Evolutionary conservation across 2,888 invertebrate genomes (phyloP).

Genomic region (Cataglyphis livida): DNA sequence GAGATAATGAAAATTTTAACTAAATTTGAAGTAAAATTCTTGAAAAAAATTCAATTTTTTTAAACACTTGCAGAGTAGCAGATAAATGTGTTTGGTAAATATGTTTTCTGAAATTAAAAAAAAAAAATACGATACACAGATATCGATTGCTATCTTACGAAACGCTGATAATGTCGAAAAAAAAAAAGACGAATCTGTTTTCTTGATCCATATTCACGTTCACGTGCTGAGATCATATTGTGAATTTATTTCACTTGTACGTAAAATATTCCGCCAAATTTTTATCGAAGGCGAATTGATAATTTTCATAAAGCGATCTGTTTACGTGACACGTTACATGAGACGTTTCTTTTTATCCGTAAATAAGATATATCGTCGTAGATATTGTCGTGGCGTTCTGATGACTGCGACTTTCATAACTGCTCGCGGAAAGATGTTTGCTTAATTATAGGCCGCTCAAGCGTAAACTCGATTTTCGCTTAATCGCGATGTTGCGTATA

Average conservation of each 20-base stretch:
- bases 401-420: constrained; percentile 22
- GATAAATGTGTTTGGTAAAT: background rate
- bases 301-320: background rate
- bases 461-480: background rate
- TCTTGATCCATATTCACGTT: background rate
- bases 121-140: background rate
- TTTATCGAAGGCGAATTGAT: background rate
- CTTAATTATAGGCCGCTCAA: constrained; percentile 12
- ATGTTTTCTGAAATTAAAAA: background rate
- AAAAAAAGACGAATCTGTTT: background rate
- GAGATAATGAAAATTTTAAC: background rate
- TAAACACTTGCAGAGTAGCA: background rate
- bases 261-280: background rate
- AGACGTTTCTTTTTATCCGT: background rate
- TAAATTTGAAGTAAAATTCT: background rate
- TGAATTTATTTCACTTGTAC: background rate
- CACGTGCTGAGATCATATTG: background rate
- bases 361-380: constrained; percentile 2
- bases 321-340: background rate
- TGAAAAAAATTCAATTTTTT: background rate
- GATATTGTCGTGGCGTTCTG: constrained; percentile 11
- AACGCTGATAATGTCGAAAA: background rate
- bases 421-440: constrained; percentile 2
- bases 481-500: constrained; percentile 21
- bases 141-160: background rate